phyloP scores from a whole-genome alignment of 2,113 vertebrate species.

The Upupa epops region DNA sequence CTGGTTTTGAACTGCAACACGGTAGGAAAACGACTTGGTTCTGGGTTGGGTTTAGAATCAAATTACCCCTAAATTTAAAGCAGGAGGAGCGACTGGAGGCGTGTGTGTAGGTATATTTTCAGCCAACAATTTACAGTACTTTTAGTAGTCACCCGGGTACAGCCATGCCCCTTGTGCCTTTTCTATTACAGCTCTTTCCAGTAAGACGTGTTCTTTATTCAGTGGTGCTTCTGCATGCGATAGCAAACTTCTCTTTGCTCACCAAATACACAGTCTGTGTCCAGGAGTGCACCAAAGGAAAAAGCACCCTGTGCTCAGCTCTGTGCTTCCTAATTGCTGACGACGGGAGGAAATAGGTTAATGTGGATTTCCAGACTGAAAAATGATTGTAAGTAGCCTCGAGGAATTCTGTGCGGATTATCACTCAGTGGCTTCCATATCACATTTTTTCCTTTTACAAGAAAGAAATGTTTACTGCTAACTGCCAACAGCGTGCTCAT shows the following conservation, averaged over 20 bases:
- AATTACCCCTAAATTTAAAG: not conserved
- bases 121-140: not conserved
- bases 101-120: not conserved
- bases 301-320: not conserved
- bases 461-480: not conserved
- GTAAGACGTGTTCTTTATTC: not conserved
- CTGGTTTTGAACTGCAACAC: not conserved
- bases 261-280: not conserved
- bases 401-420: not conserved
- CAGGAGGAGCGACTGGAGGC: not conserved
- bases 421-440: not conserved
- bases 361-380: constrained; percentile 17
- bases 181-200: not conserved
- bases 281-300: not conserved
- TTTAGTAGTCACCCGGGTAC: not conserved
- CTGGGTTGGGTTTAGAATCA: not conserved
- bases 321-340: not conserved
- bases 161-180: not conserved
- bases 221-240: not conserved
- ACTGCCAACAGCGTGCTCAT: not conserved
- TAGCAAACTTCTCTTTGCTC: not conserved
- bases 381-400: not conserved
- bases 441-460: not conserved
- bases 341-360: not conserved
- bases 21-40: not conserved